phyloP scores from a whole-genome alignment of 2,113 vertebrate species.

The Melospiza melodia region DNA sequence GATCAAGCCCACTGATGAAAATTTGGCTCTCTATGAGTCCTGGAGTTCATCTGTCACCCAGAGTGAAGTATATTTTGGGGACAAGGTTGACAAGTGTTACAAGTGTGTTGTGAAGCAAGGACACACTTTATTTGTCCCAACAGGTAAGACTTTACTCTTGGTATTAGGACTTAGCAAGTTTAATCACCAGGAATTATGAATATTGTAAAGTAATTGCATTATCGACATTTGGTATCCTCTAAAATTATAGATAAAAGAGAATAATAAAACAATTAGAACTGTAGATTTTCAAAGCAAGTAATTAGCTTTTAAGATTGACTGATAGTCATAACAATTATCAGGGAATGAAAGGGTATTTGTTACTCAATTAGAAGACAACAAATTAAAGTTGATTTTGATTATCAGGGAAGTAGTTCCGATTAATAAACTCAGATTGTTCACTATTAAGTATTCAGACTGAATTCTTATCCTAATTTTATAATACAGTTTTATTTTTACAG shows the following conservation, averaged over 20 bases:
- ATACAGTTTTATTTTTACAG: background rate
- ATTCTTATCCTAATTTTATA: background rate
- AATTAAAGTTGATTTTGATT: background rate
- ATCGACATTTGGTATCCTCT: background rate
- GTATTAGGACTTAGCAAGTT: background rate
- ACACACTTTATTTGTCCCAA: constrained; percentile 96
- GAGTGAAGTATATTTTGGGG: constrained; percentile 97
- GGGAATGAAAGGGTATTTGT: background rate
- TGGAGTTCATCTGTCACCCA: constrained; percentile 98
- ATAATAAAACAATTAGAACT: background rate
- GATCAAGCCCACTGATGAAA: constrained; percentile 93
- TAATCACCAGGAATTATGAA: background rate
- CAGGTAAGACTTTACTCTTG: constrained; percentile 76
- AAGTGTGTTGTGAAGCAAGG: constrained; percentile 91
- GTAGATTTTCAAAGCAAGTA: background rate
- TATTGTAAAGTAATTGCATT: background rate
- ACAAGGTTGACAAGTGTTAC: constrained; percentile 91
- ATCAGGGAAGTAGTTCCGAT: background rate
- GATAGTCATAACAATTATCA: background rate
- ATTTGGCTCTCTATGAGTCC: constrained; percentile 95
- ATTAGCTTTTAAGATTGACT: background rate
- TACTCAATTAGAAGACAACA: background rate
- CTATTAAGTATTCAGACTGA: background rate
- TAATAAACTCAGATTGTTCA: background rate
- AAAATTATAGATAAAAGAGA: background rate